phyloP scores from a whole-genome alignment of 2,888 invertebrate genomes.

The Noctua pronuba region DNA sequence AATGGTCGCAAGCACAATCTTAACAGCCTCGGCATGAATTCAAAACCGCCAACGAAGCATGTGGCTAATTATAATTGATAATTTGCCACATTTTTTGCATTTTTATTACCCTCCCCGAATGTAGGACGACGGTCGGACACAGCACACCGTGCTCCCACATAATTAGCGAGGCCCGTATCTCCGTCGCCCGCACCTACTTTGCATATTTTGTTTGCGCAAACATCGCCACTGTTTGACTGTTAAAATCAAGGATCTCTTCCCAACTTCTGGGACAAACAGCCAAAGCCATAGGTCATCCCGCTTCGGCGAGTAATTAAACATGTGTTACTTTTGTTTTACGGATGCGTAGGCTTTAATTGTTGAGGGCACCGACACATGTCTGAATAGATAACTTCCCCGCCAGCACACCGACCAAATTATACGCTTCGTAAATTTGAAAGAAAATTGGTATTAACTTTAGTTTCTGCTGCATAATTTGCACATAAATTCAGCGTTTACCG shows the following conservation, averaged over 20 bases:
- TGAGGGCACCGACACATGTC: constrained; percentile 39
- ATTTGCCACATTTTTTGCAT: constrained; percentile 85
- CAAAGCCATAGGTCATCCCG: constrained; percentile 77
- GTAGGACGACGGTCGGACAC: constrained; percentile 83
- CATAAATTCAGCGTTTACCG: constrained; percentile 14
- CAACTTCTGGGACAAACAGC: constrained; percentile 80
- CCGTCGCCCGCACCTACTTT: constrained; percentile 87
- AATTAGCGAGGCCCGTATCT: constrained; percentile 87
- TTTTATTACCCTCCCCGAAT: constrained; percentile 86
- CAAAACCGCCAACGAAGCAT: constrained; percentile 63
- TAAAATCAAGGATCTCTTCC: constrained; percentile 85
- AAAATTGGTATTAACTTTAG: constrained; percentile 31
- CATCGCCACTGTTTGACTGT: constrained; percentile 87
- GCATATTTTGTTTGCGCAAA: constrained; percentile 89
- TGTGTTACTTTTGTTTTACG: constrained; percentile 71
- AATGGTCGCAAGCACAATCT: constrained; percentile 38
- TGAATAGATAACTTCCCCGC: constrained; percentile 49
- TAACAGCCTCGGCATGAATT: constrained; percentile 51
- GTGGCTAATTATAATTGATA: constrained; percentile 88
- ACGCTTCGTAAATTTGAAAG: constrained; percentile 40
- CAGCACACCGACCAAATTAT: constrained; percentile 37
- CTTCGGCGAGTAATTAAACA: constrained; percentile 71
- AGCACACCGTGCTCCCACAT: constrained; percentile 86
- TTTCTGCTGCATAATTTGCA: constrained; percentile 27
- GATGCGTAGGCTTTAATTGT: constrained; percentile 59